phyloP scores from a whole-genome alignment of 2,113 vertebrate species.

The Microcebus tavaratra region DNA sequence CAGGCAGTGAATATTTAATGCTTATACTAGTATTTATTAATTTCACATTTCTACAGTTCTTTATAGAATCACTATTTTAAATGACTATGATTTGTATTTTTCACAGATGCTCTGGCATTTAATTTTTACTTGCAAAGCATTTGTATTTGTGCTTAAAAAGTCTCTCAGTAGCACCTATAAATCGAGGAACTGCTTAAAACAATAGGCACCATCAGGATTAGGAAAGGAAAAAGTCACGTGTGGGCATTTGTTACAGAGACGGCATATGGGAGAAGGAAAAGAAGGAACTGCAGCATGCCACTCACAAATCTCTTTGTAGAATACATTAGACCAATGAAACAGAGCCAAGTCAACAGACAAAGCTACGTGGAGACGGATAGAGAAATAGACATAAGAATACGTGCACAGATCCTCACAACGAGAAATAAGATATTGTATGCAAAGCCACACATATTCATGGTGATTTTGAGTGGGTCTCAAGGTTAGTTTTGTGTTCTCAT shows the following conservation, averaged over 20 bases:
- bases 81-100: constrained; percentile 48
- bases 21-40: constrained; percentile 56
- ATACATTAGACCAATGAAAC: constrained; percentile 33
- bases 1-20: constrained; percentile 59
- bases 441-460: neutral
- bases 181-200: constrained; percentile 67
- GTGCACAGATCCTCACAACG: neutral
- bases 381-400: neutral
- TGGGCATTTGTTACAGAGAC: constrained; percentile 25
- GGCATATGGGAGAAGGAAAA: neutral
- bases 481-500: neutral
- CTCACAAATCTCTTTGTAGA: neutral
- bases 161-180: neutral
- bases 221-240: constrained; percentile 24
- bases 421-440: neutral
- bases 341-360: constrained; percentile 25
- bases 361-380: neutral
- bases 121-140: constrained; percentile 50
- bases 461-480: neutral
- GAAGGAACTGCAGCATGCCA: neutral
- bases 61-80: constrained; percentile 41
- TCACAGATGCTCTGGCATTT: neutral
- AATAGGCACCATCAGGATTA: constrained; percentile 45
- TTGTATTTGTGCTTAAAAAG: constrained; percentile 62
- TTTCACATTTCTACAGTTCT: neutral